These are phyloP conservation scores for Wiebesia pumilae DNA, from an alignment of 1,140 invertebrate species.

Conservation along the genomic window DNA sequence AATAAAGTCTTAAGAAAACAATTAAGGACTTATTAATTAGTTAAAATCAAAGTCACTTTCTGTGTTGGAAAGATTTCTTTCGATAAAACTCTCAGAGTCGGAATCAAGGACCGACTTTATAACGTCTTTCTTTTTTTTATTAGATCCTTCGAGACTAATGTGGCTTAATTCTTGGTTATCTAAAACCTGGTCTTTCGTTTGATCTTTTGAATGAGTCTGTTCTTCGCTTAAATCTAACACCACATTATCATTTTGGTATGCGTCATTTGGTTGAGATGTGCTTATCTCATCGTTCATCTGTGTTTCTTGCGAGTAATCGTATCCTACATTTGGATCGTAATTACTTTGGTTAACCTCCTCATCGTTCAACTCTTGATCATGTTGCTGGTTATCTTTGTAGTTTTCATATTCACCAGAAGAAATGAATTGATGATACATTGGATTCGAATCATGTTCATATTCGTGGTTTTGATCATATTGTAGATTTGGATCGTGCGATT, in stretches of 20 bases:
- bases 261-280: background rate
- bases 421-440: conserved; percentile 52
- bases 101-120: conserved; percentile 67
- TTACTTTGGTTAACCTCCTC: conserved; percentile 30
- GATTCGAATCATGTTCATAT: conserved; percentile 54
- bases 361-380: conserved; percentile 25
- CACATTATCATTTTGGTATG: background rate
- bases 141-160: conserved; percentile 1
- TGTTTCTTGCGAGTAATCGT: conserved; percentile 18
- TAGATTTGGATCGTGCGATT: background rate
- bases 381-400: conserved; percentile 50
- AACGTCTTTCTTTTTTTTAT: conserved; percentile 61
- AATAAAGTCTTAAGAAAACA: too few species aligned
- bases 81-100: conserved; percentile 72
- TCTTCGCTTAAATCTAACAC: conserved; percentile 40
- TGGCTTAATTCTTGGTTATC: background rate
- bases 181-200: background rate
- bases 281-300: background rate
- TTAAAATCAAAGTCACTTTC: conserved; percentile 74
- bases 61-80: conserved; percentile 69
- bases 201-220: background rate
- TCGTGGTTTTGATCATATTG: conserved; percentile 47
- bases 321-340: conserved; percentile 36
- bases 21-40: conserved; percentile 42
- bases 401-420: conserved; percentile 52